Evolutionary conservation across 1,140 invertebrate species (phyloP), one percentile per base, ranked within the genome.

Genomic region (Orius insidiosus): DNA sequence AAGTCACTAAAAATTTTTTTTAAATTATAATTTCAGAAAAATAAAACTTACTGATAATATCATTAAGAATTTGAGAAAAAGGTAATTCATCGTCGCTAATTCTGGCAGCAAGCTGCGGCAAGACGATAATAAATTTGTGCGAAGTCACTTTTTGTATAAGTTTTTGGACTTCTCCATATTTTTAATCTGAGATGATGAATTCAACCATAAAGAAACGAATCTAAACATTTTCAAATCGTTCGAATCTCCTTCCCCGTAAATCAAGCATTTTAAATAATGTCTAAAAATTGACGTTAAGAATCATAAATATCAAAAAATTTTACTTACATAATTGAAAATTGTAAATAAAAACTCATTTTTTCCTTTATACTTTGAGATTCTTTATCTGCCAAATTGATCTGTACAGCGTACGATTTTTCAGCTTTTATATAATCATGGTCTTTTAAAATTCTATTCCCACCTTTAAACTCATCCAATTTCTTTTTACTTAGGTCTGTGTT

Each of bases 91-190:
- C 58, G 9, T 57, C 56, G 8, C 68, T 76, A 39, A 94, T 70
- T 39, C 86, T 73, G 0, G 87, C 85, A 3, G 80, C 78, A 6
- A 95, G 60, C 60, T 94, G 89, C 39, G 88, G 86, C 50, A 93
- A 65, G 5, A 92, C 67, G 0, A 77, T 70, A 3, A 94, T 66
- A 56, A 86, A 90, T 59, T 92, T 92, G 58, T 82, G 76, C 0
- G 72, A 76, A 0, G 80, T 72, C 32, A 92, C 72, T 10, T 60
- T 58, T 0, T 60, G 51, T 0, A 85, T 54, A 15, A 71, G 59
- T 1, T 71, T 56, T 15, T 66, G 54, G 8, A 89, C 62, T 4
- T 71, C 52, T 61, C 52, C 14, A 68, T 73, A 4, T 83, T 59
- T 3, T 66, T 56, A 2, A 62, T 53, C 48, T 74, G 64, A 0